Evolutionary conservation across 2,888 invertebrate genomes (phyloP).

Genomic region (Lithosia quadra): DNA sequence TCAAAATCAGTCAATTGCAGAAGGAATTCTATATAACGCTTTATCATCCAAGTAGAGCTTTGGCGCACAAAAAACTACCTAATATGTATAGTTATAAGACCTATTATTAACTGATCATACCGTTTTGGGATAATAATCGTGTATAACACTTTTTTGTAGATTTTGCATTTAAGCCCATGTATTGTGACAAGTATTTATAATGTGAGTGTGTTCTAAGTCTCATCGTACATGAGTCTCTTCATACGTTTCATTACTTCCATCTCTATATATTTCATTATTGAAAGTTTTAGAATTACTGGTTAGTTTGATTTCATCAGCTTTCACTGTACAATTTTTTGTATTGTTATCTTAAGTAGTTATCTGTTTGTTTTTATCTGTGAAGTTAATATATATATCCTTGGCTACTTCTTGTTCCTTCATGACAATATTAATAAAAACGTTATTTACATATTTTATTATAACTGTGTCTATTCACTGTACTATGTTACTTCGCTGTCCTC

Average conservation of each 20-base stretch:
- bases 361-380: conserved; percentile 35
- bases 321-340: conserved; percentile 7
- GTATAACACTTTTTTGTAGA: conserved; percentile 83
- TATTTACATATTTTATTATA: conserved; percentile 47
- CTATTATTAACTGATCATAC: conserved; percentile 79
- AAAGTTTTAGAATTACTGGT: conserved; percentile 25
- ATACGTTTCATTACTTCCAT: conserved; percentile 50
- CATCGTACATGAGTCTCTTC: conserved; percentile 48
- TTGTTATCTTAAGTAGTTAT: conserved; percentile 23
- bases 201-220: conserved; percentile 80
- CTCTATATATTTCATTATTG: conserved; percentile 42
- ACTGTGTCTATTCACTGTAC: conserved; percentile 32
- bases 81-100: conserved; percentile 77
- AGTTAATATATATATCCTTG: conserved; percentile 54
- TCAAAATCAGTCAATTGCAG: conserved; percentile 31
- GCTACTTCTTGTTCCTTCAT: conserved; percentile 81
- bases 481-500: conserved; percentile 38
- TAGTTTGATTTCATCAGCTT: conserved; percentile 20
- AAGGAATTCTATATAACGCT: conserved; percentile 61
- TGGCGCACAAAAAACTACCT: conserved; percentile 80
- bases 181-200: conserved; percentile 82
- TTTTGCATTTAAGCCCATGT: conserved; percentile 85
- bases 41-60: conserved; percentile 82
- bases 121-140: conserved; percentile 81
- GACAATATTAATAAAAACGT: conserved; percentile 64